A percentile compares a stretch with the other conserved stretches of the same genome.
Evolutionary conservation across 1,140 invertebrate genomes (phyloP).

Genomic region (Lysiphlebus fabarum): DNA sequence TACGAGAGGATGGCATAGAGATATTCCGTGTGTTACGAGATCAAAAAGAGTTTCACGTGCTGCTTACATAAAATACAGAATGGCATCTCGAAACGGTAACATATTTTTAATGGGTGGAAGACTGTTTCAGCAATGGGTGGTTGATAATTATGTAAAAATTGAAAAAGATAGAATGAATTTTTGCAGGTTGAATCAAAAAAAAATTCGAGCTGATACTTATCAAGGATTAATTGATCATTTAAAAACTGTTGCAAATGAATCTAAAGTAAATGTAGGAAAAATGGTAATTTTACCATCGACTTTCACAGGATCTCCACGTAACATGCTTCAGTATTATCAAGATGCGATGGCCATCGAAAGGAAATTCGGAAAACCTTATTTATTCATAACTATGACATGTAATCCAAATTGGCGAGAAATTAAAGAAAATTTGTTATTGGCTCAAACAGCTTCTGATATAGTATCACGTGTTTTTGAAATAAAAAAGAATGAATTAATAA

Average conservation of each 20-base stretch:
- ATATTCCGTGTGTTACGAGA: not conserved
- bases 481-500: conserved; percentile 10
- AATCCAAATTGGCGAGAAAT: conserved; percentile 1
- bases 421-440: not conserved
- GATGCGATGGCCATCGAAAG: conserved; percentile 51
- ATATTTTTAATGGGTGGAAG: conserved; percentile 18
- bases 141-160: conserved; percentile 23
- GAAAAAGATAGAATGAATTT: conserved; percentile 21
- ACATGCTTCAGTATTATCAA: conserved; percentile 49
- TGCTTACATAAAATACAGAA: conserved; percentile 3
- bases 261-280: conserved; percentile 23
- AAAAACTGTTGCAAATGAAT: conserved; percentile 10
- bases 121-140: conserved; percentile 21
- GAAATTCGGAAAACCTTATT: conserved; percentile 42
- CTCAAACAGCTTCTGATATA: conserved; percentile 11
- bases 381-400: conserved; percentile 40
- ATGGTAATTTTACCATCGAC: conserved; percentile 41
- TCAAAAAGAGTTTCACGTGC: not conserved
- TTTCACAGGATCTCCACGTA: conserved; percentile 41
- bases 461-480: conserved; percentile 20
- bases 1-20: conserved; percentile 1
- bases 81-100: conserved; percentile 10
- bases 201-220: conserved; percentile 20
- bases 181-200: conserved; percentile 16
- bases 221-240: conserved; percentile 18